phyloP scores from a whole-genome alignment of 2,888 invertebrate species.

The Morpho deidamia region DNA sequence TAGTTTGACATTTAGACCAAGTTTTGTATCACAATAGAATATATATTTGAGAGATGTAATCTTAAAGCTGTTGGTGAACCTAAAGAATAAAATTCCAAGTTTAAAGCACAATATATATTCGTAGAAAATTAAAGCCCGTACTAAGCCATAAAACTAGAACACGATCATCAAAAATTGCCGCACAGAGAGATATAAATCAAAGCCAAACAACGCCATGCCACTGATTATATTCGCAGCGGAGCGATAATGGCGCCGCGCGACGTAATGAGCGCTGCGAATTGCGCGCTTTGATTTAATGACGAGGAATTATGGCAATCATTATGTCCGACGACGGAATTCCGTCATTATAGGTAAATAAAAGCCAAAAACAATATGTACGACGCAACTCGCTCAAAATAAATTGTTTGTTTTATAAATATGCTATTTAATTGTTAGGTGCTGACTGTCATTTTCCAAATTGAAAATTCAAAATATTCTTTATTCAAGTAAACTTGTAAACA shows the following conservation, averaged over 20 bases:
- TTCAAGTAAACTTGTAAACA: no score
- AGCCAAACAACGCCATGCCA: constrained; percentile 47
- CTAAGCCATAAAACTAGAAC: constrained; percentile 53
- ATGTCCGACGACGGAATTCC: constrained; percentile 28
- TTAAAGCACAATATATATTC: no score
- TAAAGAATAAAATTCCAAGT: no score
- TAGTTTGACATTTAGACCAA: no score
- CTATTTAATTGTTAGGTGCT: no score
- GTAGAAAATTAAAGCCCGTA: constrained; percentile 33
- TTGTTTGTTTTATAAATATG: neutral
- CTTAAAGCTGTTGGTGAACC: no score
- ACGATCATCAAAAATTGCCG: constrained; percentile 61
- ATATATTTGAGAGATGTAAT: no score
- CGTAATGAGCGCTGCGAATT: constrained; percentile 60
- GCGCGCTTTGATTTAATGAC: constrained; percentile 67
- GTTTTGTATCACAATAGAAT: no score
- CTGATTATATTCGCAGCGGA: constrained; percentile 57
- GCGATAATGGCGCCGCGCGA: constrained; percentile 38
- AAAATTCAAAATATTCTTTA: no score
- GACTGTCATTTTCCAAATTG: no score
- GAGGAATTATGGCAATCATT: constrained; percentile 68
- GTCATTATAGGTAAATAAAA: constrained; percentile 1
- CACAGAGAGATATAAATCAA: constrained; percentile 56
- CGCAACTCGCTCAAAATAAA: neutral
- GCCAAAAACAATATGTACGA: neutral